Conservation (phyloP, 2,888 invertebrate genomes). For the Dexiosoma caninum region DNA sequence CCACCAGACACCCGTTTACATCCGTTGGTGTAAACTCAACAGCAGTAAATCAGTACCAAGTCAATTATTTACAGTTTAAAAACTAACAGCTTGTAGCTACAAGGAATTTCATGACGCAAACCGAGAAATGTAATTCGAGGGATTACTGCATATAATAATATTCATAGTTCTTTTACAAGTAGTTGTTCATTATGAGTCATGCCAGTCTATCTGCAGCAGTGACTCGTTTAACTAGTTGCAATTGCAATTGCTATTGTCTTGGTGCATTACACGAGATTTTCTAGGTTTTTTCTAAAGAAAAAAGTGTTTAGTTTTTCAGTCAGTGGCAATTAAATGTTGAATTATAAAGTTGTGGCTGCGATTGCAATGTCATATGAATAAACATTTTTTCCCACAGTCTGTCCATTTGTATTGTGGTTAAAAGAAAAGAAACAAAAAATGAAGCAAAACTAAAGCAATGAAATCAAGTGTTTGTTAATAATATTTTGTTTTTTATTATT, state of each 20-base stretch:
- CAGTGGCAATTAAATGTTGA: constrained; percentile 38
- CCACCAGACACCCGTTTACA: too few relatives aligned
- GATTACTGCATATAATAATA: too few relatives aligned
- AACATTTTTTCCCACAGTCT: constrained; percentile 56
- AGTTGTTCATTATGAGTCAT: constrained; percentile 39
- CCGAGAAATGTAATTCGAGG: too few relatives aligned
- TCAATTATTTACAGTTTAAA: too few relatives aligned
- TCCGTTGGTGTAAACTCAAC: too few relatives aligned
- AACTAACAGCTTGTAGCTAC: too few relatives aligned
- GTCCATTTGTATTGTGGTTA: background rate
- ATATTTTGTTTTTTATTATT: background rate
- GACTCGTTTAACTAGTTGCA: background rate
- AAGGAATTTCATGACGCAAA: too few relatives aligned
- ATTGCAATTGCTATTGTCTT: background rate
- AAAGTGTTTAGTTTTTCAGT: constrained; percentile 14
- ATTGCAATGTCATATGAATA: constrained; percentile 17
- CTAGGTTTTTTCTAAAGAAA: constrained; percentile 8
- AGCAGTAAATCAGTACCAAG: too few relatives aligned
- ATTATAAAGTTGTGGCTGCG: background rate
- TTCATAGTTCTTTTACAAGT: too few relatives aligned
- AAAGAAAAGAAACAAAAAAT: background rate
- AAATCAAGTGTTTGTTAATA: constrained; percentile 21
- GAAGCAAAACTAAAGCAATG: background rate
- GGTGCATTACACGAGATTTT: background rate
- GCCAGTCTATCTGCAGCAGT: background rate